Evolutionary conservation across 2,797 vertebrate species (phyloP), one percentile per base, ranked within the genome.

Genomic region (Borostomias antarcticus): DNA sequence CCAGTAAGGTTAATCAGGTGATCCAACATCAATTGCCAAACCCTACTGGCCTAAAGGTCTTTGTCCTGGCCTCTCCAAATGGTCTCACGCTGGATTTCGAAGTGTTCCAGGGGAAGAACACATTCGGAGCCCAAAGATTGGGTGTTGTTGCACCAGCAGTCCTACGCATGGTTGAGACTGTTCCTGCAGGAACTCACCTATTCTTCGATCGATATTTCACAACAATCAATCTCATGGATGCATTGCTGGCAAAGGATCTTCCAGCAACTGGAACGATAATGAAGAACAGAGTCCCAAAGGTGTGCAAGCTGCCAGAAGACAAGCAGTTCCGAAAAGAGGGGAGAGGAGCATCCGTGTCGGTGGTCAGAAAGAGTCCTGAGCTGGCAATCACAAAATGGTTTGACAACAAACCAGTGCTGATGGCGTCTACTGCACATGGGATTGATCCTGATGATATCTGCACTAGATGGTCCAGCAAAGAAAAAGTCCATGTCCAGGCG

Each of bases 191-290:
- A 37, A 37, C 30, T 28, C 70, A 76, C 2, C 37, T 72, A 10
- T 77, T 68, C 50, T 79, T 79, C 58, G 69, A 81, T 52, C 11
- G 73, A 13, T 82, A n/a, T n/a, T n/a, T n/a, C n/a, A n/a, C 53
- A 23, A 50, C 57, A 15, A 8, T 74, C 48, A 51, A 51, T 10
- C 6, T 76, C 15, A 47, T 69, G 25, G 59, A 74, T 66, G 28
- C 37, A 50, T 57, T 74, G 66, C 37, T 60, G 50, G 21, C 60
- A 63, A 76, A 58, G 19, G 58, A 66, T 35, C 5, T 78, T 37
- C 26, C 58, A 58, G 67, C 58, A 30, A 71, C 60, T 65, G 64
- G 63, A 62, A 66, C 37, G 10, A 48, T 66, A 64, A 56, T 62
- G 52, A 58, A 43, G 7, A 62, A 58, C 61, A 15, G 32, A 6